phyloP scores from a whole-genome alignment of 1,140 invertebrate species.

The Pseudomyrmex flavicornis region DNA sequence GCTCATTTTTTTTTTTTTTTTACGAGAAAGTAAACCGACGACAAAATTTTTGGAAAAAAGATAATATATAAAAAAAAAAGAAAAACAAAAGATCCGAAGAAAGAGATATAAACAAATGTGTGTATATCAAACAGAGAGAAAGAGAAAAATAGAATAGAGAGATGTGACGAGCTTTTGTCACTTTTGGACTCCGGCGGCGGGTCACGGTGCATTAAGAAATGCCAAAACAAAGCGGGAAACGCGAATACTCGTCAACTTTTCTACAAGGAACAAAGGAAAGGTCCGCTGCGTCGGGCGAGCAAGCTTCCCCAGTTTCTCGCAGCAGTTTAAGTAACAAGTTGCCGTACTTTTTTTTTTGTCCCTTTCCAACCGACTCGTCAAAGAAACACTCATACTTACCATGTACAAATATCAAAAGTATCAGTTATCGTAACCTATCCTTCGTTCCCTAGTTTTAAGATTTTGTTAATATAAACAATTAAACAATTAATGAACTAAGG shows the following conservation, averaged over 20 bases:
- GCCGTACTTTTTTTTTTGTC: conserved; percentile 55
- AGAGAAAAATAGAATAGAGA: neutral
- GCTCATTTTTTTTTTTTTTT: conserved; percentile 29
- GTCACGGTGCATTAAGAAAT: conserved; percentile 80
- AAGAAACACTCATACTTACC: conserved; percentile 72
- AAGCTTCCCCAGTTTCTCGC: conserved; percentile 51
- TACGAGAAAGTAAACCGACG: neutral
- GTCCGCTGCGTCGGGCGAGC: conserved; percentile 66
- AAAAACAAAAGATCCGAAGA: neutral
- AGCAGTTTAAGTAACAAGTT: conserved; percentile 82
- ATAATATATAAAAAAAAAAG: neutral
- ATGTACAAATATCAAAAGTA: conserved; percentile 56
- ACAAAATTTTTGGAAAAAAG: neutral
- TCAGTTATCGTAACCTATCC: conserved; percentile 35
- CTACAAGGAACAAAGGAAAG: conserved; percentile 75
- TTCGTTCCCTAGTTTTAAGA: conserved; percentile 52
- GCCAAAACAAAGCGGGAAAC: conserved; percentile 79
- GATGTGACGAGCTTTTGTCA: conserved; percentile 33
- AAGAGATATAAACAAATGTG: neutral
- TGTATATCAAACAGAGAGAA: neutral
- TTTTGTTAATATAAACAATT: neutral
- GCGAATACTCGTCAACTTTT: conserved; percentile 75
- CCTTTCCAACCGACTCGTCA: conserved; percentile 75
- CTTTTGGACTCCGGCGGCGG: conserved; percentile 59
- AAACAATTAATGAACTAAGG: no score